phyloP scores from a whole-genome alignment of 2,888 invertebrate species.

The Caenorhabditis doughertyi region DNA sequence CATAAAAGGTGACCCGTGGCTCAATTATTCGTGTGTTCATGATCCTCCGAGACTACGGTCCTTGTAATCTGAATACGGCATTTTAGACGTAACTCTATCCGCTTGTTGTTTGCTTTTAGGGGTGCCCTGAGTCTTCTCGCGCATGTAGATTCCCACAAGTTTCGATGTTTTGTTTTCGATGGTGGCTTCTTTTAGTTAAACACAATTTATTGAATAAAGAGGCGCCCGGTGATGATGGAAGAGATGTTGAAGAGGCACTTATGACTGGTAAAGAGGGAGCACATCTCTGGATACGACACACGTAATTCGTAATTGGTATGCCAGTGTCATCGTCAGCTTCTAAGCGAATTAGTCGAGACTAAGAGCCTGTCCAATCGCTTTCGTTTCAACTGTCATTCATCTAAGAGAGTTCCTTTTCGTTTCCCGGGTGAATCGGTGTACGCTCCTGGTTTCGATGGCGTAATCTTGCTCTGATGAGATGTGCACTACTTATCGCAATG shows the following conservation, averaged over 20 bases:
- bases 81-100: constrained; percentile 57
- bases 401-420: too few relatives aligned
- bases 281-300: constrained; percentile 59
- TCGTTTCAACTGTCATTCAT: neutral
- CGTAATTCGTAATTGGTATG: constrained; percentile 64
- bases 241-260: constrained; percentile 60
- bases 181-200: constrained; percentile 38
- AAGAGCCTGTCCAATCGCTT: constrained; percentile 29
- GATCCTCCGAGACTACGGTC: neutral
- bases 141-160: constrained; percentile 54
- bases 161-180: constrained; percentile 53
- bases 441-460: constrained; percentile 54
- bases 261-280: constrained; percentile 56
- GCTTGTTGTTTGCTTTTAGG: constrained; percentile 32
- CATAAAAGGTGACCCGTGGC: constrained; percentile 45
- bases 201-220: constrained; percentile 63
- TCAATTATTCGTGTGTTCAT: constrained; percentile 54
- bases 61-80: constrained; percentile 52
- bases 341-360: constrained; percentile 58
- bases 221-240: constrained; percentile 60
- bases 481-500: constrained; percentile 47
- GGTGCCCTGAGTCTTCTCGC: constrained; percentile 12
- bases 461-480: constrained; percentile 37
- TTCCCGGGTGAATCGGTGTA: constrained; percentile 46
- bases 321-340: constrained; percentile 57